Base-by-base conservation (phyloP, 2,113 vertebrate genomes). In the Oplegnathus fasciatus region DNA sequence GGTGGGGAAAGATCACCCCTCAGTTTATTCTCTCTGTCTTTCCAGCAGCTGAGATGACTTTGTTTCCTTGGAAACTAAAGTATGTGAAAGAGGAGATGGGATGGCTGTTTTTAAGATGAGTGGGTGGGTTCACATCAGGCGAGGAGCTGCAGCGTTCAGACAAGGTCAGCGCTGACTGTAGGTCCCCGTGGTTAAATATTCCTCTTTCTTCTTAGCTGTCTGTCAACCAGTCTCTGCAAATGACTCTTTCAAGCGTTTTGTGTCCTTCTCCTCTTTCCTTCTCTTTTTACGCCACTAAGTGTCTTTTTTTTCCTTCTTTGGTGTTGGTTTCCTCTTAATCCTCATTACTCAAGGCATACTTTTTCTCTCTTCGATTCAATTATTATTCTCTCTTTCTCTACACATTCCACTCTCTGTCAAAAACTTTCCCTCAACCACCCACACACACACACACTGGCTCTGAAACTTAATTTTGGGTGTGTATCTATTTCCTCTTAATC, bases 21-120 rank as follows among this genome's bases (percentile, higher is more conserved):
- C 42, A 3, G 14, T 74, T 75, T 61, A 17, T 4, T 81, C 48
- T 89, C 52, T 22, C 46, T 2, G 70, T 71, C 67, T 10, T 2
- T 54, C 71, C 34, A 15, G 34, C 24, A 34, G 61, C 70, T 48
- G 40, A 46, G 24, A 73, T n/a, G 40, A 75, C 79, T 79, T 77
- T 64, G 84, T 93, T 85, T 79, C 89, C 90, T 65, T 88, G 88
- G 80, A 80, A 91, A 87, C 82, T 15, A 77, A 78, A 78, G 54
- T 73, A 42, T 61, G 62, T 60, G 34, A 14, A 83, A 24, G 28
- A 69, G 32, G 40, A 72, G 46, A 84, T 7, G 28, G 54, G 60
- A 48, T 60, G 83, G 44, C 24, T 48, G 64, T 30, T 76, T 57
- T 57, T 32, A 32, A 42, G 55, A 82, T 3, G n/a, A 72, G 88